Evolutionary conservation across 1,140 invertebrate species (phyloP).

Genomic region (fruit fly (Drosophila melanogaster)): Release_6_plus_ISO1_MT NT_033779.5:12167501-12168000

Average conservation of each 20-base stretch:
- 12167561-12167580: too few species aligned
- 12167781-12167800: conserved; percentile 78
- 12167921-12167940: conserved; percentile 44
- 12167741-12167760: conserved; percentile 32
- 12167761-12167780: conserved; percentile 47
- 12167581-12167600: too few species aligned
- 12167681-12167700: conserved; percentile 56
- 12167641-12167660: conserved; percentile 13
- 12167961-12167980: conserved; percentile 79
- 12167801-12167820: conserved; percentile 58
- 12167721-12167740: conserved; percentile 48
- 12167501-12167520: background rate
- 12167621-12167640: too few species aligned
- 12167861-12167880: background rate
- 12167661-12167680: conserved; percentile 52
- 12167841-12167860: conserved; percentile 24
- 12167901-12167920: conserved; percentile 59
- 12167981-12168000: conserved; percentile 29
- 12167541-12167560: too few species aligned
- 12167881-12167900: conserved; percentile 49
- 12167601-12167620: too few species aligned
- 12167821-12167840: conserved; percentile 71
- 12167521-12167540: too few species aligned
- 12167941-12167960: conserved; percentile 69
- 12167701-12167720: conserved; percentile 35